Conservation (phyloP, 2,113 vertebrate species). For the Eolophus roseicapilla region DNA sequence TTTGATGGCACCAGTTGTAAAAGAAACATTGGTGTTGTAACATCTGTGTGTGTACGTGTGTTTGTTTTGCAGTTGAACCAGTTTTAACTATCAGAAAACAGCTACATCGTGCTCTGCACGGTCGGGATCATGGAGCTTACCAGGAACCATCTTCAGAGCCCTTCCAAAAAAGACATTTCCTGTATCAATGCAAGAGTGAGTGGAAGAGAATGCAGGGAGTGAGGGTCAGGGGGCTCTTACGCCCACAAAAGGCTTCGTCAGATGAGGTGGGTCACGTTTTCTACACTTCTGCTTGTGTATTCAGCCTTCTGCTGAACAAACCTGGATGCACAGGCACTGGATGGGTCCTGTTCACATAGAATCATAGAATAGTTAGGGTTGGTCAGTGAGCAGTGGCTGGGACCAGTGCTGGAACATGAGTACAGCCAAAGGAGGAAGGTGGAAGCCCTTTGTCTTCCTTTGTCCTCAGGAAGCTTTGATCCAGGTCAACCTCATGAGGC, state of each 20-base stretch:
- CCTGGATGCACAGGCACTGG: accelerated
- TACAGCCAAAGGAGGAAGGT: neutral
- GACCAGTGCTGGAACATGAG: neutral
- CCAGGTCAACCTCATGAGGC: neutral
- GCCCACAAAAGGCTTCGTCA: neutral
- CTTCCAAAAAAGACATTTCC: neutral
- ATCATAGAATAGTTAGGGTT: too few species aligned
- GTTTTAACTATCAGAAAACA: neutral
- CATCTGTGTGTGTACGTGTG: neutral
- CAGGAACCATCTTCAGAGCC: neutral
- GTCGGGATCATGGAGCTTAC: neutral
- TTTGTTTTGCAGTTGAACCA: conserved; percentile 10
- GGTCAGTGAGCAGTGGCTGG: neutral
- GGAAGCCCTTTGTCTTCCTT: neutral
- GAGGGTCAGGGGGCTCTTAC: neutral
- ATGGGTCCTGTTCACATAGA: neutral
- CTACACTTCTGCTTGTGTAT: neutral
- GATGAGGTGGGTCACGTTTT: neutral
- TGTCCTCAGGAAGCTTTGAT: neutral
- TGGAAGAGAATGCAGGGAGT: neutral
- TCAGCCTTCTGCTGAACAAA: neutral
- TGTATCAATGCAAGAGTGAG: neutral
- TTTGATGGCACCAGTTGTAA: neutral
- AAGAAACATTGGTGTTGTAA: neutral
- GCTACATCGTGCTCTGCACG: accelerated